phyloP scores from a whole-genome alignment of 2,113 vertebrate species.

The Reinhardtius hippoglossoides region DNA sequence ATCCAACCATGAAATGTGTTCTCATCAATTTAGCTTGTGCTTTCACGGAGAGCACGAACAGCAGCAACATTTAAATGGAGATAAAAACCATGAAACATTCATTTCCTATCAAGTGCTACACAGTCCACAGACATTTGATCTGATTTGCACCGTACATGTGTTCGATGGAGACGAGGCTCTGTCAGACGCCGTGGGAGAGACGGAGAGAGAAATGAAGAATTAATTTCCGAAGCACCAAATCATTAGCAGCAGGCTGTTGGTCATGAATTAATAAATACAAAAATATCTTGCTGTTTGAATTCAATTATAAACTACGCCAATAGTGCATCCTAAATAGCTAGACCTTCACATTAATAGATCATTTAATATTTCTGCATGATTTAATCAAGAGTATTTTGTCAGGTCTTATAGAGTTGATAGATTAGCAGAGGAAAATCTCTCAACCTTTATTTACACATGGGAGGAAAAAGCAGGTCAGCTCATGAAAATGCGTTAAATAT shows the following conservation, averaged over 20 bases:
- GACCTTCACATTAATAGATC: constrained; percentile 35
- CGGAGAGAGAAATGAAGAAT: constrained; percentile 31
- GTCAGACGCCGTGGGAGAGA: constrained; percentile 39
- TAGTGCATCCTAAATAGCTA: constrained; percentile 62
- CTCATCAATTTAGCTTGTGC: background rate
- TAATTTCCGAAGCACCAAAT: constrained; percentile 44
- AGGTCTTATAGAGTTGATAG: constrained; percentile 15
- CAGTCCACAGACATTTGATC: background rate
- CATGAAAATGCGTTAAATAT: too few species aligned
- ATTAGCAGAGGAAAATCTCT: constrained; percentile 18
- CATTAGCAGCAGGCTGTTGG: constrained; percentile 62
- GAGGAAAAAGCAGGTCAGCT: constrained; percentile 13
- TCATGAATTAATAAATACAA: constrained; percentile 66
- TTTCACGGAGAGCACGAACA: background rate
- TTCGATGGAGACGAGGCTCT: constrained; percentile 22
- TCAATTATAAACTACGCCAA: constrained; percentile 64
- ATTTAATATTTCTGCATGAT: constrained; percentile 41
- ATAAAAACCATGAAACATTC: constrained; percentile 11
- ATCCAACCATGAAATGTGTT: background rate
- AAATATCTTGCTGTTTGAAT: constrained; percentile 51
- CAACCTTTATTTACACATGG: constrained; percentile 14
- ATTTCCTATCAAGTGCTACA: constrained; percentile 2
- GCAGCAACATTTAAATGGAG: background rate
- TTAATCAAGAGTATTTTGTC: constrained; percentile 44
- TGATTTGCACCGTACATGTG: constrained; percentile 7